Percentiles rank a stretch among this genome's conserved stretches.
Evolutionary conservation across 2,888 invertebrate genomes (phyloP).

Genomic region (Chrysodeixis includens): DNA sequence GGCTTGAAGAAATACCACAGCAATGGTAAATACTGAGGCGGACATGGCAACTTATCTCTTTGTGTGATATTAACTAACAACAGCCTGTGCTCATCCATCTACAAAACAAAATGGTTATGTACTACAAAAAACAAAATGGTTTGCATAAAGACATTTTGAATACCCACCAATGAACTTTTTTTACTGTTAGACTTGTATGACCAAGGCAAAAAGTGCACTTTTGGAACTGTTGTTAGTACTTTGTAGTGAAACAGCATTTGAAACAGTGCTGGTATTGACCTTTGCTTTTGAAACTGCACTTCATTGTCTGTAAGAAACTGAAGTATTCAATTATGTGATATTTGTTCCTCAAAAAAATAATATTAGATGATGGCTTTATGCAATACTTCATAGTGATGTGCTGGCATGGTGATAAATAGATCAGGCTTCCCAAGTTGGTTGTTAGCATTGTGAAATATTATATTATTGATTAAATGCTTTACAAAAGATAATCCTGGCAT

Average conservation of each 20-base stretch:
- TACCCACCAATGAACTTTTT: constrained; percentile 72
- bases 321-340: constrained; percentile 69
- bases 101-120: constrained; percentile 45
- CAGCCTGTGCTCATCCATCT: constrained; percentile 88
- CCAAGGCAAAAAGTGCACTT: constrained; percentile 92
- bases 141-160: neutral
- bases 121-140: neutral
- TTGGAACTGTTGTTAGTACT: constrained; percentile 90
- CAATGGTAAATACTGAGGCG: constrained; percentile 88
- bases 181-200: constrained; percentile 73
- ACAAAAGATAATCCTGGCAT: constrained; percentile 89
- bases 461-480: constrained; percentile 89
- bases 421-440: constrained; percentile 90
- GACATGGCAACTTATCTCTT: constrained; percentile 88
- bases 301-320: constrained; percentile 89
- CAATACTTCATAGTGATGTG: constrained; percentile 90
- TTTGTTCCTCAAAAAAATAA: constrained; percentile 2
- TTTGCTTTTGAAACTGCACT: constrained; percentile 90
- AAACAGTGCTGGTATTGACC: constrained; percentile 90
- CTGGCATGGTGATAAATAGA: constrained; percentile 90
- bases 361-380: constrained; percentile 8
- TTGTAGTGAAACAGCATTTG: constrained; percentile 91
- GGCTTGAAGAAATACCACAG: constrained; percentile 93
- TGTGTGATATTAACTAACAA: constrained; percentile 91
- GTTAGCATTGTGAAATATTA: constrained; percentile 89